Percentiles rank a stretch among this genome's conserved stretches.
phyloP scores from a whole-genome alignment of 2,797 vertebrate species.

The Perodicticus potto region DNA sequence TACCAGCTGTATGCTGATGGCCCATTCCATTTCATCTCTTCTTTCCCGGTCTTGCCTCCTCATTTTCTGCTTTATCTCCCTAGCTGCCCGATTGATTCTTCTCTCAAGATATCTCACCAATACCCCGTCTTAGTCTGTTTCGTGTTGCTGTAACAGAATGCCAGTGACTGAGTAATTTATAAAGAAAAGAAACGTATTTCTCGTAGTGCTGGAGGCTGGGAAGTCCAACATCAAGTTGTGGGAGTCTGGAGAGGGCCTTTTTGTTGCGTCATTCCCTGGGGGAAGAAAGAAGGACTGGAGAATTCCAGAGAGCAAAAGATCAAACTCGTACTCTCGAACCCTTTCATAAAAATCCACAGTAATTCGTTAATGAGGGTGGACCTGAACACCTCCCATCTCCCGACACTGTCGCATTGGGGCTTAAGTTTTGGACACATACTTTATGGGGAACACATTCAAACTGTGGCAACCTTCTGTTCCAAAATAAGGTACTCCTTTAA shows the following conservation, averaged over 20 bases:
- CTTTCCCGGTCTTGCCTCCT: neutral
- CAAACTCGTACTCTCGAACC: neutral
- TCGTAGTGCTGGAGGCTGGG: neutral
- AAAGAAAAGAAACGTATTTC: neutral
- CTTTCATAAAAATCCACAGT: neutral
- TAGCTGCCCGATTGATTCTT: neutral
- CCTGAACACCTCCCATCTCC: neutral
- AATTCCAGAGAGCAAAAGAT: neutral
- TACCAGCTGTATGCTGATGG: neutral
- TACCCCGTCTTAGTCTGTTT: neutral
- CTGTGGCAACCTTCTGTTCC: neutral
- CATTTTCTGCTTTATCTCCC: neutral
- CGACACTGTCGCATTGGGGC: neutral
- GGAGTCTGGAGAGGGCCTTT: neutral
- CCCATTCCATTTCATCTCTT: neutral
- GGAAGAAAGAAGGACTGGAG: neutral
- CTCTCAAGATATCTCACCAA: neutral
- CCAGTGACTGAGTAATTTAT: neutral
- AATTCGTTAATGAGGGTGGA: neutral
- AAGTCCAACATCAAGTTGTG: neutral
- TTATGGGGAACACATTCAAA: neutral
- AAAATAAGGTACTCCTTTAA: neutral
- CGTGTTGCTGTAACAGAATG: neutral
- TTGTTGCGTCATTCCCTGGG: neutral
- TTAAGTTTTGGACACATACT: neutral